Evolutionary conservation across 2,888 invertebrate species (phyloP), one percentile per base, ranked within the genome.

Genomic region (Drosophila testacea): DNA sequence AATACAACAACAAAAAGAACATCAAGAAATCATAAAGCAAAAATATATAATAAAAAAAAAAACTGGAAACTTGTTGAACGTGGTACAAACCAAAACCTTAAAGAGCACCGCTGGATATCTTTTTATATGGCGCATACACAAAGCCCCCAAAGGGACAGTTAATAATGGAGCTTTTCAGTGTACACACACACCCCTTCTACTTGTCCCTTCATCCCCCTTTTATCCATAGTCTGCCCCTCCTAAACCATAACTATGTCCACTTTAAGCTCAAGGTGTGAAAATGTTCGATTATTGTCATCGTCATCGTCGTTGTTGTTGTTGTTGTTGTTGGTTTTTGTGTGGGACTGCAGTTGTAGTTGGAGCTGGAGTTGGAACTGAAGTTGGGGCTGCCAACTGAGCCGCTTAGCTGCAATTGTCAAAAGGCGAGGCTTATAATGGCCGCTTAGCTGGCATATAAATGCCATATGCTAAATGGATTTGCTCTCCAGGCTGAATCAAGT

Each of bases 241-340:
- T 42, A 51, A 46, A 52, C 69, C 64, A 54, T 47, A 64, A 64
- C 80, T 71, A 69, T 71, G 77, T 63, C 48, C 66, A 75, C 79
- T 76, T 85, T 89, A 90, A 90, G 89, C 90, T 89, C 69, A 74
- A 90, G 90, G 90, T 90, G 89, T 90, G 89, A 90, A 90, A 89
- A 87, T 90, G 83, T 89, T 90, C 87, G 89, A 89, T 90, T 89
- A 89, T 90, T 90, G 88, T 89, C 89, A 82, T 78, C 85, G 70
- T 79, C 69, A 54, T 60, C 69, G 56, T 71, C 4, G 34, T 16
- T 46, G 41, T 41, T 30, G 39, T 52, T 41, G 39, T 41, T 57
- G 57, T 54, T 34, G 42, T 42, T 56, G 54, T 62, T 60, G 69
- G 56, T 68, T 44, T 71, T 50, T 62, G 62, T 71, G 67, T 81